Conservation (phyloP, 2,113 vertebrate species). For the Ammodytes marinus region DNA sequence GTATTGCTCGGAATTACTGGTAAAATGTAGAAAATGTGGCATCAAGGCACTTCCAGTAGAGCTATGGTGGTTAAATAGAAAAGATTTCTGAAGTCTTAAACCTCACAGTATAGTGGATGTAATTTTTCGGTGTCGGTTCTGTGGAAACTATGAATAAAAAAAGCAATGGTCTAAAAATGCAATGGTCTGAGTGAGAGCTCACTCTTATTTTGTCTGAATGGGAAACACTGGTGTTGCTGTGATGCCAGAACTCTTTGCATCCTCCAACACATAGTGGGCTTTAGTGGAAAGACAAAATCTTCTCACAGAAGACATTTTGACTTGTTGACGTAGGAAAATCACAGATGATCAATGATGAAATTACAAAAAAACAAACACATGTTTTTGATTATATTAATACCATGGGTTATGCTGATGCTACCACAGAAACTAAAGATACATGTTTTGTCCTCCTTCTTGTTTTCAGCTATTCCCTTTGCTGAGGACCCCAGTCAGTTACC, state of each 20-base stretch:
- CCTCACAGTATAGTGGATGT: background rate
- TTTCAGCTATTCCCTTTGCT: slow-evolving; percentile 84
- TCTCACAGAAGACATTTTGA: background rate
- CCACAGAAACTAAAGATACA: background rate
- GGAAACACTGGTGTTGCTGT: background rate
- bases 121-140: background rate
- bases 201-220: background rate
- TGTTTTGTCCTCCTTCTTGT: slow-evolving; percentile 15
- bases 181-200: background rate
- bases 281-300: too few relatives aligned
- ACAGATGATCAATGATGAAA: background rate
- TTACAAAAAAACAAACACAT: background rate
- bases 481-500: slow-evolving; percentile 90
- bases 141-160: background rate
- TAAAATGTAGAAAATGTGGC: background rate
- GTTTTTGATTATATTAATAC: background rate
- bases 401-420: background rate
- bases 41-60: background rate
- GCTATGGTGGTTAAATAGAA: background rate
- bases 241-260: background rate
- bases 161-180: background rate
- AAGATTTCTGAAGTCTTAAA: background rate
- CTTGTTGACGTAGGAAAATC: background rate
- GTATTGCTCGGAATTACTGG: background rate
- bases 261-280: background rate